These are phyloP conservation scores for Prionace glauca DNA, from an alignment of 2,797 vertebrate species.

Conservation along the genomic window DNA sequence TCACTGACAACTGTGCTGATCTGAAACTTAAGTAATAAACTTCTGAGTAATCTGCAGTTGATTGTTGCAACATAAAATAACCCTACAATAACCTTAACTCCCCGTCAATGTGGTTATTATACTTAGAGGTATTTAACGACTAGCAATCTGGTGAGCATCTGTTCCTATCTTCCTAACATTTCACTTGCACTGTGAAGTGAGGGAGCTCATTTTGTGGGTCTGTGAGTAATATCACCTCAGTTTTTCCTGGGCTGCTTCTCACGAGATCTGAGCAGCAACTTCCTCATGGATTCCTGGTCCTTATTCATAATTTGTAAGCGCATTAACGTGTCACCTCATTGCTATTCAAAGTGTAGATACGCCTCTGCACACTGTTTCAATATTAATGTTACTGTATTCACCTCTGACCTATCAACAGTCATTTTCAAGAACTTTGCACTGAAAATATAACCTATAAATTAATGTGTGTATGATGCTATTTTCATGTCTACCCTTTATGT, in stretches of 20 bases:
- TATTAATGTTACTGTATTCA: constrained; percentile 12
- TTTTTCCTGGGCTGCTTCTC: not conserved
- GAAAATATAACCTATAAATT: not conserved
- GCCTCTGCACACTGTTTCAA: not conserved
- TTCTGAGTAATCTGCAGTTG: not conserved
- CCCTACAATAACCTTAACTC: not conserved
- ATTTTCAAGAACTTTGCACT: not conserved
- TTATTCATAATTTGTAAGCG: not conserved
- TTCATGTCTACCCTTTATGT: constrained; percentile 21
- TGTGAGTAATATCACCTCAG: not conserved
- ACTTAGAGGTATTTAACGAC: not conserved
- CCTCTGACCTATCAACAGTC: not conserved
- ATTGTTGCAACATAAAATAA: not conserved
- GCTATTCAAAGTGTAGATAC: not conserved
- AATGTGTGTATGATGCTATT: constrained; percentile 25
- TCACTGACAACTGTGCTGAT: not conserved
- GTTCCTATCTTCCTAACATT: too few species aligned
- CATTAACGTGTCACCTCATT: constrained; percentile 28
- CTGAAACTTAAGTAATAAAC: not conserved
- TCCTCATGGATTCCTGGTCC: not conserved
- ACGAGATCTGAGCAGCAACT: not conserved
- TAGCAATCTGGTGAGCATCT: not conserved
- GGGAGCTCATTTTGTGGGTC: not conserved
- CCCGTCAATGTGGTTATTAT: not conserved
- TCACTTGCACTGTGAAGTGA: not conserved